Base-by-base conservation (phyloP, 1,140 invertebrate genomes). In the Pteromalus puparum region DNA sequence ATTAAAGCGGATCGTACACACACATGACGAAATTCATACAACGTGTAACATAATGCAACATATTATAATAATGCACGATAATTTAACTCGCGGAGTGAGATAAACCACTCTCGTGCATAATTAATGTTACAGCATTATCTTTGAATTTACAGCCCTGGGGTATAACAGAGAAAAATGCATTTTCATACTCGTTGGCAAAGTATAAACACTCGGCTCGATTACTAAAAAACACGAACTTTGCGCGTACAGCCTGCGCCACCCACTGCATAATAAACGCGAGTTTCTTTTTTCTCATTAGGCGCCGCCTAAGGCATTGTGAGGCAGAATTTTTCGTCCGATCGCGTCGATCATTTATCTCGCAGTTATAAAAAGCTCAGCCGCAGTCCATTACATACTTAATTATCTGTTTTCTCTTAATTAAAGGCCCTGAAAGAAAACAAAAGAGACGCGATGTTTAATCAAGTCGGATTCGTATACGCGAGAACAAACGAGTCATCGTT, bases 51-150 rank as follows among this genome's bases (percentile, higher is more conserved):
- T 77, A 78, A 78, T 9, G 38, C 46, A 61, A 73, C 26, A 26
- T 77, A 83, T 77, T 75, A 65, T 61, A 83, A 83, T 83, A 77
- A 48, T 67, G 28, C 68, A 24, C 48, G 42, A 84, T 75, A 74
- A 75, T 80, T 74, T 75, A 75, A 84, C 61, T 75, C 61, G 67
- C 18, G 1, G 9, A 28, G 24, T 34, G 2, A 84, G 77, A 79
- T 84, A 84, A 81, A 34, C n/a, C 53, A 4, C 30, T 34, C 30
- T 3, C 7, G 34, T 24, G 48, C 53, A 34, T 81, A 84, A 80
- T 84, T 68, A 84, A 79, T 30, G 61, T 79, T 73, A 79, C 68
- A 74, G 76, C 4, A 79, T 80, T 79, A 84, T 79, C 82, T 79
- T 65, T 80, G 30, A 81, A 74, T 80, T 80, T 75, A 84, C 70